Percentiles rank a stretch among this genome's conserved stretches.
These are phyloP conservation scores for Papilio glaucus DNA, from an alignment of 1,140 invertebrate species.

Conservation along the genomic window DNA sequence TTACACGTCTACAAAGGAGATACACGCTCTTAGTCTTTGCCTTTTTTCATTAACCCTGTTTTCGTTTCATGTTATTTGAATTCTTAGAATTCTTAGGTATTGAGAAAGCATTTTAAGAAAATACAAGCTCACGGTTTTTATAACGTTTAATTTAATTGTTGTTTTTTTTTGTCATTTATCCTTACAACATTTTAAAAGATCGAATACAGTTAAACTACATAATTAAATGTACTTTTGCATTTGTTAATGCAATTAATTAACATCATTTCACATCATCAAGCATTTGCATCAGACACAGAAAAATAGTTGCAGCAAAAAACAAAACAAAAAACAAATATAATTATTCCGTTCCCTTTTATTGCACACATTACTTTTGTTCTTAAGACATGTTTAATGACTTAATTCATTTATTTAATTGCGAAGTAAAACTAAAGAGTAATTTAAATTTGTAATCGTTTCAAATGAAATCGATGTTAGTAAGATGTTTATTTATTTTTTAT, in stretches of 20 bases:
- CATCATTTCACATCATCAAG: neutral
- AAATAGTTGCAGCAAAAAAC: neutral
- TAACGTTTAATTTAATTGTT: too few species aligned
- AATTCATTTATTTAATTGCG: slow-evolving; percentile 5
- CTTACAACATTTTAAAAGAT: too few species aligned
- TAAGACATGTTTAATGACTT: neutral
- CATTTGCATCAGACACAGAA: neutral
- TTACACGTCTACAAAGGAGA: slow-evolving; percentile 35
- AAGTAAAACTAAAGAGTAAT: neutral
- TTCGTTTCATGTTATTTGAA: slow-evolving; percentile 27
- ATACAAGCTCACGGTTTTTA: neutral
- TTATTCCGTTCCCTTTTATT: neutral
- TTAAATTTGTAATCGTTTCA: slow-evolving; percentile 1
- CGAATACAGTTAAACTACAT: too few species aligned
- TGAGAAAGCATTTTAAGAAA: slow-evolving; percentile 9
- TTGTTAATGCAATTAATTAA: neutral
- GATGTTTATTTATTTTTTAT: slow-evolving; percentile 14
- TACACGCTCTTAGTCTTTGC: slow-evolving; percentile 26
- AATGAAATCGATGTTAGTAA: neutral
- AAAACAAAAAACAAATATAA: too few species aligned
- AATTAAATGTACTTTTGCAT: neutral
- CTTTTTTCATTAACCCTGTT: slow-evolving; percentile 29
- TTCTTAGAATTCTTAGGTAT: slow-evolving; percentile 16
- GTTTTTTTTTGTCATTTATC: too few species aligned
- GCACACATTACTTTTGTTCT: neutral